A percentile compares a stretch with the other conserved stretches of the same genome.
These are phyloP conservation scores for Xenus cinereus DNA, from an alignment of 2,113 vertebrate genomes.

Conservation along the genomic window DNA sequence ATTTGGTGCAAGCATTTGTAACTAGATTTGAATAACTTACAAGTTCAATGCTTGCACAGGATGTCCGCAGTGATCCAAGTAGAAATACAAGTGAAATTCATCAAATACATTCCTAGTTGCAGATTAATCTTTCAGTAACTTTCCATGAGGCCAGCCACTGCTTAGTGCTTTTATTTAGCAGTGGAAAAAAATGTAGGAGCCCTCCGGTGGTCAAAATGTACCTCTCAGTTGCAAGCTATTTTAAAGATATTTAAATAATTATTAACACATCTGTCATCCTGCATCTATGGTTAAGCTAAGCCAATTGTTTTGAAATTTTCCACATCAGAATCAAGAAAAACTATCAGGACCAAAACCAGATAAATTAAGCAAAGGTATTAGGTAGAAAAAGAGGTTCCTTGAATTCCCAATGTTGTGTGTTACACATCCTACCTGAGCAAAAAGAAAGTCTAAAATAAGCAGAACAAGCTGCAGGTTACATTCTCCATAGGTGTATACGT, in stretches of 20 bases:
- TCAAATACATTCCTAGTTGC: background rate
- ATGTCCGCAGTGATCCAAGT: background rate
- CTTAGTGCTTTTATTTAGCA: background rate
- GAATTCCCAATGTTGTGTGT: background rate
- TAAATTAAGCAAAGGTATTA: background rate
- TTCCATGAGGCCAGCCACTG: background rate
- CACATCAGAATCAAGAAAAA: background rate
- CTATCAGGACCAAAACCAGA: background rate
- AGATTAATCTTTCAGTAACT: background rate
- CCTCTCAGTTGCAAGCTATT: background rate
- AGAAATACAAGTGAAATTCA: background rate
- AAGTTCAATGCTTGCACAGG: background rate
- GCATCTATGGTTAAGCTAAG: background rate
- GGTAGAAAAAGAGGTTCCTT: background rate
- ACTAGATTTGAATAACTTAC: background rate
- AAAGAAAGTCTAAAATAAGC: background rate
- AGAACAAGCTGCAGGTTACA: background rate
- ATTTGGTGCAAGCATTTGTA: background rate
- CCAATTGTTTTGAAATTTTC: background rate
- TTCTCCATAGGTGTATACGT: background rate
- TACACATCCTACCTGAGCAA: background rate
- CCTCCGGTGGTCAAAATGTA: constrained; percentile 8
- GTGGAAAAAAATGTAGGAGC: background rate
- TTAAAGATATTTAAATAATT: background rate
- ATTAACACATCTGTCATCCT: background rate